Base-by-base conservation (phyloP, 1,140 invertebrate species). In the Drosophila takahashii region DNA sequence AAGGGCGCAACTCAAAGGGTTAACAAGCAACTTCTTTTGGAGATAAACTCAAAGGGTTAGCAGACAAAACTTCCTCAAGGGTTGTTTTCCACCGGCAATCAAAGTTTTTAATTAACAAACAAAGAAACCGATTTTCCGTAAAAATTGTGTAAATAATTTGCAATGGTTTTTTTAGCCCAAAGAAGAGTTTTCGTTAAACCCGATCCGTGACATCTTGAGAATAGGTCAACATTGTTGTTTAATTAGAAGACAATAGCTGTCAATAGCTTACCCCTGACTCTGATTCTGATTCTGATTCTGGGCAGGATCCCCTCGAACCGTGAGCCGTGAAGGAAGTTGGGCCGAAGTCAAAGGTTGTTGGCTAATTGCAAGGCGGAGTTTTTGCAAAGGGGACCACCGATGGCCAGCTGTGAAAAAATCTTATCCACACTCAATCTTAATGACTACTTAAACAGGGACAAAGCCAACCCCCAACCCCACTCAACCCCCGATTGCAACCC, bases 191-290 rank as follows among this genome's bases (percentile, higher is more conserved):
- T 52, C 48, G 51, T 5, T 83, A 84, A 87, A 87, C 83, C 72
- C 44, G 86, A 81, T 77, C 84, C 66, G 52, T 57, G 71, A 69
- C 62, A 58, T 76, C 79, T 89, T 83, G 70, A 72, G 75, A 87
- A 76, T 72, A 89, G 84, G 83, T 87, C 83, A 87, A 73, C 79
- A 87, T 87, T 87, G 84, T 87, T 87, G 79, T 89, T 87, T 87
- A 87, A 87, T 87, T 87, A 87, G 76, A 54, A 42, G 71, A 87
- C 83, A 89, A 87, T 89, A 87, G 83, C 84, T 87, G 83, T 87
- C 83, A 87, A 87, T 87, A 77, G 76, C 51, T 59, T 58, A 42
- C 36, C 52, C 39, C 16, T 37, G 9, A 32, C 27, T 11, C 41
- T 8, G 29, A 32, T 32, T 32, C 16, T 37, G 9, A 32, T 27